A percentile compares a stretch with the other conserved stretches of the same genome.
Evolutionary conservation across 2,888 invertebrate species (phyloP).

Genomic region (Thera obeliscata): DNA sequence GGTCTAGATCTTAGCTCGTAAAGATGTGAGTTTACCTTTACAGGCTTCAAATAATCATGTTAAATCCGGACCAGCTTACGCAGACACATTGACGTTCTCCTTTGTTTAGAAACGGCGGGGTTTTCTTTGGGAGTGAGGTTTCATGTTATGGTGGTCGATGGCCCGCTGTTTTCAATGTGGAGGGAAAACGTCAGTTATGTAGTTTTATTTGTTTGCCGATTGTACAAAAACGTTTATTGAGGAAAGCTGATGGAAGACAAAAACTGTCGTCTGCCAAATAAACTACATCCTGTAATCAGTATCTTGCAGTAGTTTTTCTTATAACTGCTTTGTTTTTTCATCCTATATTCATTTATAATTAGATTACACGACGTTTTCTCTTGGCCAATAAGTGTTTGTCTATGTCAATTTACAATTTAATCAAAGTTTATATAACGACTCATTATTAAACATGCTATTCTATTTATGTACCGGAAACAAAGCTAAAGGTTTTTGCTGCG

Average conservation of each 20-base stretch:
- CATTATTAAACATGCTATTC: too few species aligned
- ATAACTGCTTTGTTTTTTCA: too few species aligned
- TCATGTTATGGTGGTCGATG: conserved; percentile 27
- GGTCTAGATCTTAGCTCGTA: conserved; percentile 39
- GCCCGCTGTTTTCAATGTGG: conserved; percentile 34
- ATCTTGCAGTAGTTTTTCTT: not conserved
- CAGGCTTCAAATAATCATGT: conserved; percentile 35
- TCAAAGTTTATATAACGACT: too few species aligned
- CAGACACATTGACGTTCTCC: conserved; percentile 19
- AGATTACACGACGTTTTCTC: too few species aligned
- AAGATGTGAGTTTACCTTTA: conserved; percentile 38
- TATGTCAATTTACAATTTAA: too few species aligned
- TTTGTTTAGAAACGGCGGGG: conserved; percentile 12
- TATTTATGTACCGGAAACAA: too few species aligned
- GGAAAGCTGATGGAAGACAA: conserved; percentile 28
- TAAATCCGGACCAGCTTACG: conserved; percentile 25
- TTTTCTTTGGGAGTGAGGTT: conserved; percentile 12
- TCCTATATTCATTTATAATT: too few species aligned
- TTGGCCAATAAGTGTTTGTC: too few species aligned
- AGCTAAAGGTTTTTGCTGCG: not conserved
- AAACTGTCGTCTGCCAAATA: conserved; percentile 1
- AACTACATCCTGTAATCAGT: not conserved
- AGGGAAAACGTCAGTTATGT: conserved; percentile 28
- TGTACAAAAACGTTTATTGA: conserved; percentile 32
- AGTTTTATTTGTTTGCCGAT: conserved; percentile 30